Evolutionary conservation across 2,113 vertebrate species (phyloP).

Genomic region (Rhabdornis inornatus): DNA sequence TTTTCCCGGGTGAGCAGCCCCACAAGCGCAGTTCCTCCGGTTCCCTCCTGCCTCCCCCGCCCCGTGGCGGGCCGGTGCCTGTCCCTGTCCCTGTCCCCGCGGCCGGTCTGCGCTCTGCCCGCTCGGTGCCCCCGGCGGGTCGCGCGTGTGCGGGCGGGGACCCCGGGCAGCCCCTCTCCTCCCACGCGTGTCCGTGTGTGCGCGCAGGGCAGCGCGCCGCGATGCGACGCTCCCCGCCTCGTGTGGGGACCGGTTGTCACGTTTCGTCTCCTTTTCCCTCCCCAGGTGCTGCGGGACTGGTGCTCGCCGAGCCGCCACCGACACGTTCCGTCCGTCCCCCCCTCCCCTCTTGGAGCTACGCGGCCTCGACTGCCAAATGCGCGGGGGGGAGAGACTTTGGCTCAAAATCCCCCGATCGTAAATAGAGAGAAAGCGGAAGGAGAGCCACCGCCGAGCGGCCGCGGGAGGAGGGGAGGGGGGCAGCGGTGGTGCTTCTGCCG

Average conservation of each 20-base stretch:
- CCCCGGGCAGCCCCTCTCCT: background rate
- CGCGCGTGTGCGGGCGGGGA: background rate
- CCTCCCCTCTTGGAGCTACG: background rate
- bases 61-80: background rate
- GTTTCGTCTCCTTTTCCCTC: background rate
- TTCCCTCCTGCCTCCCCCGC: background rate
- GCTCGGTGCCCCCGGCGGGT: background rate
- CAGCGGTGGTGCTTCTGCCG: conserved; percentile 49
- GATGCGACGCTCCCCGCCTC: background rate
- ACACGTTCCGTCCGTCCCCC: background rate
- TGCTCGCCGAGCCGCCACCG: background rate
- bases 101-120: background rate
- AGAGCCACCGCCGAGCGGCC: conserved; percentile 28
- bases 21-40: background rate
- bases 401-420: conserved; percentile 9
- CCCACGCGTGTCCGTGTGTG: background rate
- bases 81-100: too few relatives aligned
- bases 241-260: conserved; percentile 32
- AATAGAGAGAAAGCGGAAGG: conserved; percentile 63
- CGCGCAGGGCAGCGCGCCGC: background rate
- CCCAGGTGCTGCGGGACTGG: conserved; percentile 60
- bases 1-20: background rate
- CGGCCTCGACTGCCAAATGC: conserved; percentile 12
- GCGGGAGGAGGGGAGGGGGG: conserved; percentile 53
- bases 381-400: conserved; percentile 12